Evolutionary conservation across 2,113 vertebrate genomes (phyloP).

Genomic region (Mormyrus lacerda): DNA sequence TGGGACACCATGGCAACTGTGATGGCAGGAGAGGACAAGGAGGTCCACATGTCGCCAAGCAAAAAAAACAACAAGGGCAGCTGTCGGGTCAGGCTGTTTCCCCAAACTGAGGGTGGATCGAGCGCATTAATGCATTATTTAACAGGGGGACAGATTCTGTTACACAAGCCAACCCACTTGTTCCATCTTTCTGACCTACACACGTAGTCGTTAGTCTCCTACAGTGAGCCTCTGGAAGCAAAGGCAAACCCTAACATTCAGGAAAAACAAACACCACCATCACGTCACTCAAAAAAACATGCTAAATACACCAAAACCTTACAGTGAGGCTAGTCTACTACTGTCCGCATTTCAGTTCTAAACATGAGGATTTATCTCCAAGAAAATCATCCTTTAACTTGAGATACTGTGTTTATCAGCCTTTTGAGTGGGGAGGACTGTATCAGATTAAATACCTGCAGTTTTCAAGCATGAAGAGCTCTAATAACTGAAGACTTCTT

Average conservation of each 20-base stretch:
- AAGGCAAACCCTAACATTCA: not conserved
- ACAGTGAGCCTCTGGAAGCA: not conserved
- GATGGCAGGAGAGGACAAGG: not conserved
- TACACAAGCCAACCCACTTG: not conserved
- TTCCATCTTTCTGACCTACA: not conserved
- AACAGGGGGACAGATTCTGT: not conserved
- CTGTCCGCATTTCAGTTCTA: not conserved
- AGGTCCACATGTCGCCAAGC: not conserved
- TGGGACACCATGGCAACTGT: not conserved
- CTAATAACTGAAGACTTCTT: not conserved
- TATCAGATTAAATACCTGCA: not conserved
- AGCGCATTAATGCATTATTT: not conserved
- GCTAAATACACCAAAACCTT: not conserved
- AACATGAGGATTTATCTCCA: not conserved
- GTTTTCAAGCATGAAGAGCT: not conserved
- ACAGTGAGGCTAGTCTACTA: not conserved
- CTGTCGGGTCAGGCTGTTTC: not conserved
- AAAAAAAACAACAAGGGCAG: not conserved
- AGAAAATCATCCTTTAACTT: not conserved
- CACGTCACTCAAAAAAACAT: not conserved
- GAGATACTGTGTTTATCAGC: too few species aligned
- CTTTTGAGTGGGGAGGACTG: too few species aligned
- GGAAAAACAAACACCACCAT: not conserved
- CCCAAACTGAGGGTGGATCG: not conserved
- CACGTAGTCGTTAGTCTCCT: not conserved